Conservation (phyloP, 2,113 vertebrate species). For the Tyrannus savana region DNA sequence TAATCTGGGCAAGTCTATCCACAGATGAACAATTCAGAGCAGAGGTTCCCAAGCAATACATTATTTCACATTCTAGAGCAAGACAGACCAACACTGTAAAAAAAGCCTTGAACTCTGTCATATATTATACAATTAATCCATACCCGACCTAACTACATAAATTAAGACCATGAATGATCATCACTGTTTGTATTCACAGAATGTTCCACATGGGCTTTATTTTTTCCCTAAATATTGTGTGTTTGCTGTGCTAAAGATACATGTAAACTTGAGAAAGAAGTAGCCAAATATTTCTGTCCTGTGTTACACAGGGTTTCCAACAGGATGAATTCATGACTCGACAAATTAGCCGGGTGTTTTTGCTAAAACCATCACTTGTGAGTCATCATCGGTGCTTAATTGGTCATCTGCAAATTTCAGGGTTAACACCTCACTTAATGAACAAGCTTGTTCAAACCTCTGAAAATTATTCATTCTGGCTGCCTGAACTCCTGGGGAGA, state of each 20-base stretch:
- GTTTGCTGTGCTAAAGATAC: not conserved
- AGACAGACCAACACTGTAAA: not conserved
- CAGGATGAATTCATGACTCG: not conserved
- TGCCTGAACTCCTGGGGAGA: constrained; percentile 6
- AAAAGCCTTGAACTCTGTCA: not conserved
- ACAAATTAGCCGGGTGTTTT: constrained; percentile 21
- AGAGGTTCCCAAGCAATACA: not conserved
- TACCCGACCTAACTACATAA: not conserved
- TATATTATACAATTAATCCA: not conserved
- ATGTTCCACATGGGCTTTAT: not conserved
- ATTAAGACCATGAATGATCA: not conserved
- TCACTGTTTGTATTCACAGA: not conserved
- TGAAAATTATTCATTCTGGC: constrained; percentile 2
- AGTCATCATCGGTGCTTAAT: constrained; percentile 32
- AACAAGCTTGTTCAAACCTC: constrained; percentile 18
- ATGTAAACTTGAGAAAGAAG: not conserved
- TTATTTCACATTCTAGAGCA: not conserved
- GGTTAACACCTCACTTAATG: constrained; percentile 28
- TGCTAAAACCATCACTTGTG: not conserved
- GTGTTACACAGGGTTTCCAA: not conserved
- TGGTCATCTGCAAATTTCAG: constrained; percentile 35
- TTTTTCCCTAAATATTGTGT: not conserved
- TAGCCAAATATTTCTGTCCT: not conserved
- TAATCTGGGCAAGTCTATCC: not conserved
- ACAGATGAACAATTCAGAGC: not conserved